Evolutionary conservation across 2,113 vertebrate species (phyloP).

Genomic region (Electrona antarctica): DNA sequence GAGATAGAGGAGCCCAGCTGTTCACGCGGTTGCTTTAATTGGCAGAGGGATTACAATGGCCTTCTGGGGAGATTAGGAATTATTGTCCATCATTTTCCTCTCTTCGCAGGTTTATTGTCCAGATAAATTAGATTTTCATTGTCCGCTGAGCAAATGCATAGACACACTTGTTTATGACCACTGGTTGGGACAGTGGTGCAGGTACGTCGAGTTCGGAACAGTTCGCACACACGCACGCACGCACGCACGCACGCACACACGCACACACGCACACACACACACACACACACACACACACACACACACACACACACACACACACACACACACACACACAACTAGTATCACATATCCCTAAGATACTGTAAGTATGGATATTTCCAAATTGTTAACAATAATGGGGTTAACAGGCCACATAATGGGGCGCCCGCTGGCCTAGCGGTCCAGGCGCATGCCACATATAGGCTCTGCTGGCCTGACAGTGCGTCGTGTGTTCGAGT

Average conservation of each 20-base stretch:
- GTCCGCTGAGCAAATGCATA: background rate
- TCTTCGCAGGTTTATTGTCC: slow-evolving; percentile 5
- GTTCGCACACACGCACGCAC: background rate
- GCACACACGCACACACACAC: background rate
- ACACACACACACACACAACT: background rate
- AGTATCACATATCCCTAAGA: slow-evolving; percentile 7
- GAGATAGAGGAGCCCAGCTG: background rate
- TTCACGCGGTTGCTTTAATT: slow-evolving; percentile 21
- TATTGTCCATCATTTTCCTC: slow-evolving; percentile 5
- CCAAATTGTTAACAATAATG: no score
- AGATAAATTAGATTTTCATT: background rate
- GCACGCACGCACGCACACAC: background rate
- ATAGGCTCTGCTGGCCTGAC: no score
- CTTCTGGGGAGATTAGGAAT: slow-evolving; percentile 15
- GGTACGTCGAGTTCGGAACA: no score
- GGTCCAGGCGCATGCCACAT: no score
- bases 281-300: no score
- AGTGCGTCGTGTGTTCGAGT: no score
- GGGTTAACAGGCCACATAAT: no score
- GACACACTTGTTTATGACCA: background rate
- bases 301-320: background rate
- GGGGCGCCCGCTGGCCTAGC: no score
- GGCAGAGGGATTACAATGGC: slow-evolving; percentile 2
- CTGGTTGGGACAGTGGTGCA: no score
- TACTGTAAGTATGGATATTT: no score